Evolutionary conservation across 2,888 invertebrate genomes (phyloP).

Genomic region (Anticlea derivata): DNA sequence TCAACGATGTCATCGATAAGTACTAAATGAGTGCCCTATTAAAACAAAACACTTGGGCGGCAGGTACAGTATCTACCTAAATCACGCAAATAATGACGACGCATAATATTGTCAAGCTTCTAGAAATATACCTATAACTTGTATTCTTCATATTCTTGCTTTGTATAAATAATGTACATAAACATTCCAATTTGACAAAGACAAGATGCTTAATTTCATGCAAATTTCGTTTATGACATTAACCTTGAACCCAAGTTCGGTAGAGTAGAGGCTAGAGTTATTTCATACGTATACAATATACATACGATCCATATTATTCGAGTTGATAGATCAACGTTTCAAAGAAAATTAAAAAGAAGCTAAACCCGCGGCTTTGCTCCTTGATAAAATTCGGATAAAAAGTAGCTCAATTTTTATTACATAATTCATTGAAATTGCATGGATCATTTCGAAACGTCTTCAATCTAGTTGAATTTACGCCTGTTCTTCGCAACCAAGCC

Average conservation of each 20-base stretch:
- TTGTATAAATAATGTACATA: neutral
- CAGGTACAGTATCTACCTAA: too few species aligned
- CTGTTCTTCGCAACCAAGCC: too few species aligned
- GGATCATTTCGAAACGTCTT: too few species aligned
- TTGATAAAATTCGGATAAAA: too few species aligned
- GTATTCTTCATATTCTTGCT: neutral
- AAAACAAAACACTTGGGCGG: too few species aligned
- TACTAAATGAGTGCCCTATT: too few species aligned
- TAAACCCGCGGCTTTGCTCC: too few species aligned
- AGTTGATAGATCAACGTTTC: neutral
- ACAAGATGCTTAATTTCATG: conserved; percentile 11
- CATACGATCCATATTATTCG: neutral
- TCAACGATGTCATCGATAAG: too few species aligned
- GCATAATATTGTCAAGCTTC: neutral
- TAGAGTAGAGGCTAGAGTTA: neutral
- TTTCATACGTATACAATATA: neutral
- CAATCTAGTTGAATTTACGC: too few species aligned
- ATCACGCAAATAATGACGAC: too few species aligned
- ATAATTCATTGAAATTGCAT: too few species aligned
- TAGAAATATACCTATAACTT: neutral
- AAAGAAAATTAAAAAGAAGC: conserved; percentile 6
- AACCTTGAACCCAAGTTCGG: conserved; percentile 16
- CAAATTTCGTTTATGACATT: conserved; percentile 16
- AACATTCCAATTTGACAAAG: conserved; percentile 7
- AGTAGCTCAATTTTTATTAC: too few species aligned